These are phyloP conservation scores for Tychaedon coryphoeus DNA, from an alignment of 2,113 vertebrate species.

Conservation along the genomic window DNA sequence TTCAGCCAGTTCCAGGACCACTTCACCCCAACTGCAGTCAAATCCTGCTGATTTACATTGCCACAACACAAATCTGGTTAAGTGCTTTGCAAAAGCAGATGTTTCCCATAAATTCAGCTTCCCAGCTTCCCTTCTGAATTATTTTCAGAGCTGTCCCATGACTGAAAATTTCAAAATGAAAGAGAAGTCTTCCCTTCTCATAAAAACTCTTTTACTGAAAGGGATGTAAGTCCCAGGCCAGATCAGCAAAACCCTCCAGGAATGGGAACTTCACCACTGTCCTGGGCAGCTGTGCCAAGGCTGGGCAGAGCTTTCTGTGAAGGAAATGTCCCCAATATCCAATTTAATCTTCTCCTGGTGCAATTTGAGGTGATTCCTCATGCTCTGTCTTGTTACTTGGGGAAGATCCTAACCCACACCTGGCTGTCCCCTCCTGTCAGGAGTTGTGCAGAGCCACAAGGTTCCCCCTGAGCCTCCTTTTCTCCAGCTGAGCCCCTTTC, in stretches of 20 bases:
- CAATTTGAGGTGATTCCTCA: neutral
- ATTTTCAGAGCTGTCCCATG: neutral
- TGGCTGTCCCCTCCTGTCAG: neutral
- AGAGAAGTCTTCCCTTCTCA: neutral
- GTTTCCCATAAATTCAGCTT: neutral
- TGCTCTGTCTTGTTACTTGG: neutral
- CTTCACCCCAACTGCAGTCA: neutral
- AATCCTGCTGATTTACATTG: neutral
- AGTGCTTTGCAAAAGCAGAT: neutral
- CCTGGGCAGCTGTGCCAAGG: neutral
- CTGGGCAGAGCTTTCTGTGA: neutral
- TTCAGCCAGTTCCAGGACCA: neutral
- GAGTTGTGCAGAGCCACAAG: neutral
- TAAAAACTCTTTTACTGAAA: neutral
- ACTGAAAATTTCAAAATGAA: neutral
- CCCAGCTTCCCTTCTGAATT: neutral
- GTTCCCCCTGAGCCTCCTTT: neutral
- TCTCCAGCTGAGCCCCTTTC: neutral
- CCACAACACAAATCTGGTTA: neutral
- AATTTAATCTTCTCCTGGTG: neutral
- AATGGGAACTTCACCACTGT: too few relatives aligned
- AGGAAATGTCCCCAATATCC: neutral
- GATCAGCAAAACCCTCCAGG: neutral
- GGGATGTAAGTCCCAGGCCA: neutral
- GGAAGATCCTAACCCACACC: accelerated